These are phyloP conservation scores for Marasmarcha lunaedactyla DNA, from an alignment of 2,888 invertebrate genomes.

Conservation along the genomic window DNA sequence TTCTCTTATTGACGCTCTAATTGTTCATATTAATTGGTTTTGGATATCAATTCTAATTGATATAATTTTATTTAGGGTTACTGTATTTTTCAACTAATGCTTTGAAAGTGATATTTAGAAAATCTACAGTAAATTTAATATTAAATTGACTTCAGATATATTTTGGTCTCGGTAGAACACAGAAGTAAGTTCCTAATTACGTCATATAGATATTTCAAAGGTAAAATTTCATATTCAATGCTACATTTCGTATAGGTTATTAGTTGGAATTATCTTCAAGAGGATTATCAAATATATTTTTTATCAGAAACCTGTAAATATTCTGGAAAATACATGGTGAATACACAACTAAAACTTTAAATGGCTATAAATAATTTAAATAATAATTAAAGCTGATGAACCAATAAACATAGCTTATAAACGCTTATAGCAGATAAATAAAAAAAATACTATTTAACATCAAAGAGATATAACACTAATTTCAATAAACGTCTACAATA, in stretches of 20 bases:
- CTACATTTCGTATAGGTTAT: not conserved
- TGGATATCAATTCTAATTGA: slow-evolving; percentile 4
- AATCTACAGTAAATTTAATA: slow-evolving; percentile 32
- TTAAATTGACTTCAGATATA: slow-evolving; percentile 15
- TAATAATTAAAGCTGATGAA: slow-evolving; percentile 24
- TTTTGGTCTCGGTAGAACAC: slow-evolving; percentile 34
- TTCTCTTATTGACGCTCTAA: too few species aligned
- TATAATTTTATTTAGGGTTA: too few species aligned
- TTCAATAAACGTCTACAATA: not conserved
- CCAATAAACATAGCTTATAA: slow-evolving; percentile 16
- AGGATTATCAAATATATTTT: slow-evolving; percentile 6
- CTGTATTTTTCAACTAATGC: too few species aligned
- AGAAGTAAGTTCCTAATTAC: slow-evolving; percentile 14
- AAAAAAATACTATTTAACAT: slow-evolving; percentile 7
- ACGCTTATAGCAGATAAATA: too few species aligned
- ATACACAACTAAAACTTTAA: slow-evolving; percentile 4
- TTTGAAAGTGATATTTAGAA: too few species aligned
- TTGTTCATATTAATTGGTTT: too few species aligned
- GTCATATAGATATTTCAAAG: not conserved
- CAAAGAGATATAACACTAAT: not conserved
- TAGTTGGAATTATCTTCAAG: not conserved
- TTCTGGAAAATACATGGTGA: not conserved
- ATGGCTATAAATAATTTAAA: not conserved
- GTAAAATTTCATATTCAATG: too few species aligned
- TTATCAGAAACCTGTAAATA: not conserved